A percentile compares a stretch with the other conserved stretches of the same genome.
These are phyloP conservation scores for Sinosuthora webbiana DNA, from an alignment of 2,113 vertebrate genomes.

Conservation along the genomic window DNA sequence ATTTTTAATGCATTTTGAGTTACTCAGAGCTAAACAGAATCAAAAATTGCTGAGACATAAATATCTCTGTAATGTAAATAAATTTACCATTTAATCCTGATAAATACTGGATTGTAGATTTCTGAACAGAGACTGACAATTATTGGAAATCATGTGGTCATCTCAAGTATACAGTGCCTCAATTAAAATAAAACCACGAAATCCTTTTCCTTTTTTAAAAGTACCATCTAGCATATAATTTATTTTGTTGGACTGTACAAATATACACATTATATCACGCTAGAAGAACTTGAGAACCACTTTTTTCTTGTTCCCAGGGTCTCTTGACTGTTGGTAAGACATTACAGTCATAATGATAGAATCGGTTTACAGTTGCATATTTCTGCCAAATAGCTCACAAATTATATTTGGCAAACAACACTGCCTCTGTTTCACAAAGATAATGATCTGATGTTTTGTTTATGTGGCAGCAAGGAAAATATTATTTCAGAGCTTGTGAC, in stretches of 20 bases:
- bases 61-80: constrained; percentile 35
- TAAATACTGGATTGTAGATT: constrained; percentile 39
- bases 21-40: not conserved
- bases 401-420: constrained; percentile 36
- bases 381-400: constrained; percentile 54
- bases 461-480: constrained; percentile 42
- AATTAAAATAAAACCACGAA: constrained; percentile 30
- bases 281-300: constrained; percentile 52
- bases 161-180: constrained; percentile 27
- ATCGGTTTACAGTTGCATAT: constrained; percentile 8
- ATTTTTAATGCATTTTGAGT: constrained; percentile 22
- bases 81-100: constrained; percentile 41
- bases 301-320: constrained; percentile 52
- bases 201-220: constrained; percentile 10
- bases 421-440: constrained; percentile 34
- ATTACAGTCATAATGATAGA: constrained; percentile 40
- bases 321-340: constrained; percentile 32
- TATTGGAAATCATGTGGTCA: constrained; percentile 19
- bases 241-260: constrained; percentile 31
- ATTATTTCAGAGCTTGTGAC: constrained; percentile 22
- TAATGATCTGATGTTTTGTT: constrained; percentile 25
- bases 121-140: constrained; percentile 36
- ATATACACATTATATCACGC: constrained; percentile 26
- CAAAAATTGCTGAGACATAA: constrained; percentile 26
- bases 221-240: constrained; percentile 51